Conservation (phyloP, 2,797 vertebrate genomes). For the Coilia nasus region DNA sequence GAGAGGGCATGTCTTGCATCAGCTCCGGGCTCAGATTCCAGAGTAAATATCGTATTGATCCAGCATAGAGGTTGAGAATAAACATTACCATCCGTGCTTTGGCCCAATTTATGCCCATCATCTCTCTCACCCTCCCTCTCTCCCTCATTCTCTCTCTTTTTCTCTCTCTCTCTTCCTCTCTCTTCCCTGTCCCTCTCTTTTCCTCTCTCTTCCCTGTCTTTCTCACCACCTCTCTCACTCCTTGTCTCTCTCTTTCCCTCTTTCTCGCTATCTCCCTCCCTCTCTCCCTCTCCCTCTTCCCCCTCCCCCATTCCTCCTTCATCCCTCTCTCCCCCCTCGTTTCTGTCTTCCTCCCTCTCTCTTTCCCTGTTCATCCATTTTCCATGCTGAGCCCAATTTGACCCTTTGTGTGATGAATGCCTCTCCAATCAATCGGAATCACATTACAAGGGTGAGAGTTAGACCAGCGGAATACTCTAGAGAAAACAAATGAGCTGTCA, state of each 20-base stretch:
- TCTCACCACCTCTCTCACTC: background rate
- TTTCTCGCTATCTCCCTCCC: background rate
- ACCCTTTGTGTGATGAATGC: constrained; percentile 24
- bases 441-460: constrained; percentile 18
- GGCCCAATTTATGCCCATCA: background rate
- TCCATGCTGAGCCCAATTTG: constrained; percentile 21
- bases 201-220: background rate
- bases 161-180: background rate
- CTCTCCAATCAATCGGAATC: constrained; percentile 13
- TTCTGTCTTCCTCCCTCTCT: background rate
- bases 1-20: background rate
- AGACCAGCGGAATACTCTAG: background rate
- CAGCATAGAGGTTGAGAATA: background rate
- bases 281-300: background rate
- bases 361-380: constrained; percentile 1
- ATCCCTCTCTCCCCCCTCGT: background rate
- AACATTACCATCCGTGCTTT: constrained; percentile 2
- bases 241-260: background rate
- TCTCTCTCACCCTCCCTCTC: background rate
- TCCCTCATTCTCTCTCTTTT: background rate
- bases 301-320: too few relatives aligned
- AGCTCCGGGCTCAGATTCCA: constrained; percentile 11
- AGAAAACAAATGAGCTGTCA: constrained; percentile 23
- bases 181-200: background rate
- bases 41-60: constrained; percentile 18